Evolutionary conservation across 2,797 vertebrate species (phyloP).

Genomic region (Dendrocincla tyrannina): DNA sequence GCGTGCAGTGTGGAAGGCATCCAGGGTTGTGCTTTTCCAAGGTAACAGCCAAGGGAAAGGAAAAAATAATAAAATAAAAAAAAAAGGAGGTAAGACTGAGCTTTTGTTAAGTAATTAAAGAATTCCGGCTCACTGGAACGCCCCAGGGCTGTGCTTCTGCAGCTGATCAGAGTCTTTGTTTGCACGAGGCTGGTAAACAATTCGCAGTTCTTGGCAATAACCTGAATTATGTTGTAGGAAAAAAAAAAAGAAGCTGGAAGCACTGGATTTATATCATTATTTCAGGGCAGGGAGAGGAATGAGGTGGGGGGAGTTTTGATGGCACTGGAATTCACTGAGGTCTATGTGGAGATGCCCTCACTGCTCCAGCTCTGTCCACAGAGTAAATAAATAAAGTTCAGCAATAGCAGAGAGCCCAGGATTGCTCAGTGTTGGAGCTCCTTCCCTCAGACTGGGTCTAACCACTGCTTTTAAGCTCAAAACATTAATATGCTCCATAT

Average conservation of each 20-base stretch:
- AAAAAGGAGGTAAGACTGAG: neutral
- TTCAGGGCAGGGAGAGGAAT: neutral
- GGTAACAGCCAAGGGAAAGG: neutral
- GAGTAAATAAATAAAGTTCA: neutral
- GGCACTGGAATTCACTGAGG: neutral
- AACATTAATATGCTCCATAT: conserved; percentile 15
- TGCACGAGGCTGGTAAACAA: conserved; percentile 41
- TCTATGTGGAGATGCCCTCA: neutral
- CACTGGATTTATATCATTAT: neutral
- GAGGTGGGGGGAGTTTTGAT: neutral
- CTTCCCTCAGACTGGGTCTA: neutral
- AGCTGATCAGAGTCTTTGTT: conserved; percentile 6
- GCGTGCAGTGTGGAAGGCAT: neutral
- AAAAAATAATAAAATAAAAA: neutral
- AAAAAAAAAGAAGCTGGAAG: neutral
- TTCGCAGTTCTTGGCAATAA: conserved; percentile 52
- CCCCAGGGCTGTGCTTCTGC: conserved; percentile 29
- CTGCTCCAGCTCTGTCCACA: neutral
- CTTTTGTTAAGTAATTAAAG: conserved; percentile 63
- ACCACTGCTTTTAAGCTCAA: neutral
- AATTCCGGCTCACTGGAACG: conserved; percentile 32
- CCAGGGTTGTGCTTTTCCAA: conserved; percentile 38
- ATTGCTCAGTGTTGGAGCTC: neutral
- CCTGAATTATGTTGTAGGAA: neutral
- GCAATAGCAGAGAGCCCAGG: neutral